Evolutionary conservation across 2,888 invertebrate genomes (phyloP).

Genomic region (Geophilus truncorum): DNA sequence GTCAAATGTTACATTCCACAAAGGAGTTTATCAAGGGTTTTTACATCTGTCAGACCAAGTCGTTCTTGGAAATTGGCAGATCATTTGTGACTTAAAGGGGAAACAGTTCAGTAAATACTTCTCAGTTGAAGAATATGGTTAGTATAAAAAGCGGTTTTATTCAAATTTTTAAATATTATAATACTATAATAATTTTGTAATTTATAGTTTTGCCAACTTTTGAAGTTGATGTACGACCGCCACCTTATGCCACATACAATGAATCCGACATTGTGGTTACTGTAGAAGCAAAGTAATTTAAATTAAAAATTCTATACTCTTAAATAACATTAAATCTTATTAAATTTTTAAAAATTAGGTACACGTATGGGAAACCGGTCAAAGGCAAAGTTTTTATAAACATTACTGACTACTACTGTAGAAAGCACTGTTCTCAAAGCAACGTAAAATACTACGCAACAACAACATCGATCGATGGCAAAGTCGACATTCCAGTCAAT

Average conservation of each 20-base stretch:
- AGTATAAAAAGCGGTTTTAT: background rate
- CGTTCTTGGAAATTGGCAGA: conserved; percentile 47
- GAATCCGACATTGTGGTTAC: conserved; percentile 47
- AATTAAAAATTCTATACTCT: too few species aligned
- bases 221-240: conserved; percentile 51
- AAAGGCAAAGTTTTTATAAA: conserved; percentile 34
- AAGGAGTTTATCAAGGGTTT: conserved; percentile 43
- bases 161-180: background rate
- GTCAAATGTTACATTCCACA: conserved; percentile 39
- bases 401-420: conserved; percentile 29
- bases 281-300: conserved; percentile 49
- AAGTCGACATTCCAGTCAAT: conserved; percentile 31
- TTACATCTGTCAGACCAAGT: conserved; percentile 46
- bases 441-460: background rate
- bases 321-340: background rate
- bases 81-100: conserved; percentile 43
- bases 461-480: conserved; percentile 35
- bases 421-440: background rate
- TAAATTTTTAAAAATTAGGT: too few species aligned
- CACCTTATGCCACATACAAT: conserved; percentile 48
- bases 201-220: conserved; percentile 53
- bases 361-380: conserved; percentile 39
- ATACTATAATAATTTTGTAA: conserved; percentile 25
- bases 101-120: conserved; percentile 44
- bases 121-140: conserved; percentile 46